Conservation (phyloP, 2,113 vertebrate species). For the Glaucidium brasilianum region DNA sequence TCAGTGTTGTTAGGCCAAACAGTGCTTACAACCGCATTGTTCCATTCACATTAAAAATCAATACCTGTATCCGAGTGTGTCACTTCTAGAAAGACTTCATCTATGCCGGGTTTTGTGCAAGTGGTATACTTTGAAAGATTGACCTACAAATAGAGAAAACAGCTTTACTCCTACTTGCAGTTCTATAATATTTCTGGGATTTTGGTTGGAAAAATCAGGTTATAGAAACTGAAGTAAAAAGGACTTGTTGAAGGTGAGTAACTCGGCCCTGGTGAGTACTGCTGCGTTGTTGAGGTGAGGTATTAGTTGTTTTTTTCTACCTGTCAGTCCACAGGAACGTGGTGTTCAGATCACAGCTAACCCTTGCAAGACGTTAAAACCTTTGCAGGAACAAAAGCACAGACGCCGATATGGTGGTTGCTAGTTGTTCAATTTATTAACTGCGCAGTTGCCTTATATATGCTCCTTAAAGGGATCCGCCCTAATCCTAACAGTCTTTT, state of each 20-base stretch:
- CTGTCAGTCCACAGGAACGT: too few species aligned
- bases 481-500: too few species aligned
- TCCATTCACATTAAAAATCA: not conserved
- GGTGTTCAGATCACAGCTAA: too few species aligned
- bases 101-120: not conserved
- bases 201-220: not conserved
- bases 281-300: too few species aligned
- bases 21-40: not conserved
- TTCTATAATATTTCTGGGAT: not conserved
- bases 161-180: not conserved
- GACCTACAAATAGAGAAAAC: not conserved
- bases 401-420: too few species aligned
- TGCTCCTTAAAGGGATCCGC: too few species aligned
- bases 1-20: not conserved
- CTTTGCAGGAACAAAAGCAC: too few species aligned
- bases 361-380: too few species aligned
- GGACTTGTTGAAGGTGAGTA: not conserved
- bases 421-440: too few species aligned
- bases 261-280: not conserved
- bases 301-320: too few species aligned
- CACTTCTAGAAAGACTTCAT: not conserved
- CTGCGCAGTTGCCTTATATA: too few species aligned
- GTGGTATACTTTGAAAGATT: not conserved
- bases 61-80: fast-evolving
- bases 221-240: not conserved